These are phyloP conservation scores for Anisognathus igniventris DNA, from an alignment of 2,797 vertebrate species.

Conservation along the genomic window DNA sequence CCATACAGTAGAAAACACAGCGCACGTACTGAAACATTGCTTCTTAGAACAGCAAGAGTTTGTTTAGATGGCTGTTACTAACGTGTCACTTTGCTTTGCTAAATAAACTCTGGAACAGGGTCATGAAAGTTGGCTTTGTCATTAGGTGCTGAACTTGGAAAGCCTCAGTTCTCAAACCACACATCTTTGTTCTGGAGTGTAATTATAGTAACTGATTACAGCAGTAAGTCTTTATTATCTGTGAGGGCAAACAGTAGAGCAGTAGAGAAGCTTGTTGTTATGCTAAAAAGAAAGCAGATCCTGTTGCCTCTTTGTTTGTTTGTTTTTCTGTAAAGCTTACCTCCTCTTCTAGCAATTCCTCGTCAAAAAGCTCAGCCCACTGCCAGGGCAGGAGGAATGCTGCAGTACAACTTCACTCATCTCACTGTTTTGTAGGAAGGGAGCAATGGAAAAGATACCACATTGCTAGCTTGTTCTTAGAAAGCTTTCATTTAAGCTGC, in stretches of 20 bases:
- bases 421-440: neutral
- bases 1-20: constrained; percentile 10
- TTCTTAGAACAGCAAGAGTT: constrained; percentile 13
- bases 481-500: neutral
- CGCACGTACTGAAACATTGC: neutral
- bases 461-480: neutral
- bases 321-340: neutral
- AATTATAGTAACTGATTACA: neutral
- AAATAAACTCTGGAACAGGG: neutral
- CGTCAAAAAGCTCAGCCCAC: neutral
- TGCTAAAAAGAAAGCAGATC: neutral
- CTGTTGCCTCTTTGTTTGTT: neutral
- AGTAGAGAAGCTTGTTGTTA: neutral
- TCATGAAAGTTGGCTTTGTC: neutral
- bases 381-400: neutral
- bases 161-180: neutral
- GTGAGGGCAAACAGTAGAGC: neutral
- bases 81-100: neutral
- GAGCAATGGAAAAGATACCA: neutral
- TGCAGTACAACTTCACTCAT: neutral
- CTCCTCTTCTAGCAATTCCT: neutral
- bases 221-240: neutral
- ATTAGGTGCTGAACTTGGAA: neutral
- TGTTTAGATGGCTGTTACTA: constrained; percentile 9
- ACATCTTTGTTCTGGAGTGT: neutral